Base-by-base conservation (phyloP, 2,888 invertebrate genomes). In the Drosophila ustulata region DNA sequence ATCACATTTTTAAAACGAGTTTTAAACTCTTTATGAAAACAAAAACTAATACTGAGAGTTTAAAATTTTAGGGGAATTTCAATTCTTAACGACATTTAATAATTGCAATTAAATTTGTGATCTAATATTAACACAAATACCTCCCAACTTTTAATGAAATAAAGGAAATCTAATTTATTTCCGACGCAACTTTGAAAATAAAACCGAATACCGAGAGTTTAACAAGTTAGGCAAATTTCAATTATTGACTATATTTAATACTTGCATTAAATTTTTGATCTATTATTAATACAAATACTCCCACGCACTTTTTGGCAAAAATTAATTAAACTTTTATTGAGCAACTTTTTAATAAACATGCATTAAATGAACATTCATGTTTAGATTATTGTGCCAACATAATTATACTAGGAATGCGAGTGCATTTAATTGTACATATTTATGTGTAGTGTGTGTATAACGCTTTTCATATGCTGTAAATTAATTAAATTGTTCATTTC, bases 401-500 rank as follows among this genome's bases (percentile, higher is more conserved):
- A 50, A 71, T 53, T 51, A 67, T 34, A 46, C 9, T 41, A 37
- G n/a, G n/a, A 37, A 37, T 37, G 37, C 1, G 37, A 26, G 30
- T 25, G 23, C 39, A 18, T n/a, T 41, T 7, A 11, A 6, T 13
- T 28, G 8, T 9, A 25, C 0, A 28, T 26, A 26, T 28, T 0
- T 37, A 25, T 32, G 32, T 34, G 23, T 34, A 3, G 32, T 34
- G 23, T 34, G 4, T 41, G 28, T 25, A 26, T 6, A 5, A 9
- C 37, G 30, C 18, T 26, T 30, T 25, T 49, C 73, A 57, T 58
- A 55, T 66, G 71, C 50, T 25, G 69, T 70, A 74, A 80, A 84
- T 80, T 87, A 84, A 87, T 82, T 72, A 80, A 84, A 84, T 80
- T 78, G 71, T 67, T 71, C 61, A 84, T 80, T 80, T 84, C 80